phyloP scores from a whole-genome alignment of 2,113 vertebrate genomes.

The Dicerorhinus sumatrensis region DNA sequence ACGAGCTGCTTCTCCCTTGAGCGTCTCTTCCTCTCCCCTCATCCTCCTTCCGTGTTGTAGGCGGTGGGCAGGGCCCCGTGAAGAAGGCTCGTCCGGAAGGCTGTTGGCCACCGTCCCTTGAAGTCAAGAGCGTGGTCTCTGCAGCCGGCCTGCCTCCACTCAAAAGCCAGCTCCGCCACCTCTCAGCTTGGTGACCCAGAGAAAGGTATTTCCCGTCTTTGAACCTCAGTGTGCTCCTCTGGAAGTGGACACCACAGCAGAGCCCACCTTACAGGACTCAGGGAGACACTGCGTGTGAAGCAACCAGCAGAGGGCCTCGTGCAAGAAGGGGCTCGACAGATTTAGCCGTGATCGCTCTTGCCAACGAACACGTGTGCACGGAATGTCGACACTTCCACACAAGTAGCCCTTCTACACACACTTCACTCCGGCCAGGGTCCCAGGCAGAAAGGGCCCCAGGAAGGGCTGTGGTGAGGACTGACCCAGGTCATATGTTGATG shows the following conservation, averaged over 20 bases:
- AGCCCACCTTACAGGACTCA: background rate
- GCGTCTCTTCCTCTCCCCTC: background rate
- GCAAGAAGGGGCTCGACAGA: background rate
- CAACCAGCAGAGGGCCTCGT: no score
- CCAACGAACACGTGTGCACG: accelerated
- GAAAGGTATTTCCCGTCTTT: background rate
- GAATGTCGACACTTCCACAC: background rate
- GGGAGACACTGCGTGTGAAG: background rate
- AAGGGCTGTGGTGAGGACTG: background rate
- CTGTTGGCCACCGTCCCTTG: background rate
- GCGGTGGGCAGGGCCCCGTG: accelerated
- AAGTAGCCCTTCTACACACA: background rate
- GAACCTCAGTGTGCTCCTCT: background rate
- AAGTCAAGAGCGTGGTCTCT: background rate
- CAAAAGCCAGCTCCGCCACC: background rate
- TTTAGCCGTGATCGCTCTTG: background rate
- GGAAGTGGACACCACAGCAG: background rate
- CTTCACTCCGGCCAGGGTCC: background rate
- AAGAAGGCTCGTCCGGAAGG: background rate
- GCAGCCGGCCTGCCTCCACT: background rate
- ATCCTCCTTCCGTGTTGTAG: background rate
- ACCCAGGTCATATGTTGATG: background rate
- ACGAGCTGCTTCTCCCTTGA: no score
- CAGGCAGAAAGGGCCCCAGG: background rate
- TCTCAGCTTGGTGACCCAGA: background rate